Base-by-base conservation (phyloP, 2,888 invertebrate genomes). In the Orthosia incerta region DNA sequence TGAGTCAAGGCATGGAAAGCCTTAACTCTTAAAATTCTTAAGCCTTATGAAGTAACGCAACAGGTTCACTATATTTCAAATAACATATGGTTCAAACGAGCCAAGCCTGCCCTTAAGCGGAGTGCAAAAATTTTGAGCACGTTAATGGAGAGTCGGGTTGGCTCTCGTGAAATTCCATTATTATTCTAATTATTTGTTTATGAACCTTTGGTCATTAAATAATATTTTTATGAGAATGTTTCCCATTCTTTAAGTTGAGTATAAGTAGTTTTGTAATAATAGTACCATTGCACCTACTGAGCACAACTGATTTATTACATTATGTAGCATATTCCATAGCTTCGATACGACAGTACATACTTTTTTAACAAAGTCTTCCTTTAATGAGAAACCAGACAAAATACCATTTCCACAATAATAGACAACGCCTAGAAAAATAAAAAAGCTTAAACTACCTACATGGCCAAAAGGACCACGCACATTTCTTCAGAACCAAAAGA, bases 81-180 rank as follows among this genome's bases (percentile, higher is more conserved):
- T 26, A 73, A 51, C 11, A 45, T 18, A 26, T 31, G 46, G 7
- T 46, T 57, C 7, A 46, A 39, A 55, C 45, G 50, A 71, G 56
- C 73, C 9, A 39, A 39, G 39, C 39, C 71, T 50, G 71, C 57
- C 73, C 84, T 61, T 79, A 73, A 69, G 68, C 53, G 45, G 53
- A 69, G 56, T 80, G 86, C 86, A 90, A 87, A 89, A 87, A 86
- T 85, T 78, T 79, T 57, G 80, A 73, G 84, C 83, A 85, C 85
- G 76, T 87, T 88, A 87, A 89, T 87, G 77, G 68, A 75, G 60
- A 72, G 66, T 76, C 73, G 50, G 72, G 62, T 63, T 65, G 31
- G 64, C 16, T 26, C 72, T 70, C 71, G 56, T 31, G 64, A 26
- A 56, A 66, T 65, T 60, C 51, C 60, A 62, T 71, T 68, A 65